These are phyloP conservation scores for Zosterops japonicus DNA, from an alignment of 2,113 vertebrate genomes.

Conservation along the genomic window DNA sequence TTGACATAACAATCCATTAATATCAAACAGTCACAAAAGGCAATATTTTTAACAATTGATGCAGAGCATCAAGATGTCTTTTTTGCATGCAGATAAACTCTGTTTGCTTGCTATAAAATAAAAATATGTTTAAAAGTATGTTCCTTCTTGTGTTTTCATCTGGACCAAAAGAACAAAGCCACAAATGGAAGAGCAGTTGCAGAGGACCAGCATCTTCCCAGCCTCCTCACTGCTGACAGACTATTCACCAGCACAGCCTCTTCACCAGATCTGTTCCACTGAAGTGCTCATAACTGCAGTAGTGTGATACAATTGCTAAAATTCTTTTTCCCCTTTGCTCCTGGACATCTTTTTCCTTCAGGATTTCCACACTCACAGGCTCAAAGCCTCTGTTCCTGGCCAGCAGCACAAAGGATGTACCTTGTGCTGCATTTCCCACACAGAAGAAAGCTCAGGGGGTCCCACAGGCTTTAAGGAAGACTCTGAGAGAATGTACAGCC, in stretches of 20 bases:
- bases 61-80: background rate
- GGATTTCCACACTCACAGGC: background rate
- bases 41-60: background rate
- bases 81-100: background rate
- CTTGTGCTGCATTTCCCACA: fast-evolving
- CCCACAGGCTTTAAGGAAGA: background rate
- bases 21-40: background rate
- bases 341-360: background rate
- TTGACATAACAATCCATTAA: background rate
- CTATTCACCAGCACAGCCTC: background rate
- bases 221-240: background rate
- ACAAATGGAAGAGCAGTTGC: background rate
- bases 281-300: background rate
- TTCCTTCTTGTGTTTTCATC: background rate
- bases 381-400: fast-evolving
- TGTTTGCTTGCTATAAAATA: background rate
- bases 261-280: background rate
- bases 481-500: background rate
- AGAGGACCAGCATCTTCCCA: background rate
- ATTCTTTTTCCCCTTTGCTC: background rate
- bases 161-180: background rate
- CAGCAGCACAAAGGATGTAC: background rate
- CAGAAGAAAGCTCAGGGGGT: background rate
- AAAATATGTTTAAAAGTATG: background rate
- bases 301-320: background rate